Evolutionary conservation across 1,140 invertebrate genomes (phyloP).

Genomic region (Sarcophaga peregrina): DNA sequence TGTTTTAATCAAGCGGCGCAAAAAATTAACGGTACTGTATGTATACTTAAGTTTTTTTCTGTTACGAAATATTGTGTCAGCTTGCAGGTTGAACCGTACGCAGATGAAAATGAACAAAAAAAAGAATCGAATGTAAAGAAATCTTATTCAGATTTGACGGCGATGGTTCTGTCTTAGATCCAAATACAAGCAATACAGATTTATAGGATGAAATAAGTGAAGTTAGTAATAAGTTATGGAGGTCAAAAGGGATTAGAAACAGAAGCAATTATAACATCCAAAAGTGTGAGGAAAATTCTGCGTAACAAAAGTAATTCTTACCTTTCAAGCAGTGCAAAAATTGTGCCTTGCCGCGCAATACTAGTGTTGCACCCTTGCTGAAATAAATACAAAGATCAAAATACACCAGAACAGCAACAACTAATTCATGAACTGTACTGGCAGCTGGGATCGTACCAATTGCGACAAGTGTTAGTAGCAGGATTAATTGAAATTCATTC

Average conservation of each 20-base stretch:
- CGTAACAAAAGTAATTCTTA: not conserved
- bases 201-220: no score
- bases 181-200: not conserved
- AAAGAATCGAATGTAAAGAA: not conserved
- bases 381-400: slow-evolving; percentile 11
- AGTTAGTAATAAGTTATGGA: no score
- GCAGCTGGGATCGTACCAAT: slow-evolving; percentile 27
- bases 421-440: not conserved
- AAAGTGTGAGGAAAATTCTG: not conserved
- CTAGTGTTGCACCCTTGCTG: not conserved
- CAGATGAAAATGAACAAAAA: not conserved
- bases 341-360: not conserved
- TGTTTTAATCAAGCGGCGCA: not conserved
- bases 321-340: not conserved
- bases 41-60: not conserved
- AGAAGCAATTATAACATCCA: not conserved
- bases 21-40: slow-evolving; percentile 28
- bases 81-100: not conserved
- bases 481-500: slow-evolving; percentile 25
- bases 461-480: slow-evolving; percentile 28
- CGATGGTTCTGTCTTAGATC: slow-evolving; percentile 4
- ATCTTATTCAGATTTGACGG: not conserved
- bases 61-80: not conserved
- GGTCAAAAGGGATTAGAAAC: not conserved
- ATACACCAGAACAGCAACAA: slow-evolving; percentile 23